phyloP scores from a whole-genome alignment of 2,113 vertebrate species.

The Pagrus major region DNA sequence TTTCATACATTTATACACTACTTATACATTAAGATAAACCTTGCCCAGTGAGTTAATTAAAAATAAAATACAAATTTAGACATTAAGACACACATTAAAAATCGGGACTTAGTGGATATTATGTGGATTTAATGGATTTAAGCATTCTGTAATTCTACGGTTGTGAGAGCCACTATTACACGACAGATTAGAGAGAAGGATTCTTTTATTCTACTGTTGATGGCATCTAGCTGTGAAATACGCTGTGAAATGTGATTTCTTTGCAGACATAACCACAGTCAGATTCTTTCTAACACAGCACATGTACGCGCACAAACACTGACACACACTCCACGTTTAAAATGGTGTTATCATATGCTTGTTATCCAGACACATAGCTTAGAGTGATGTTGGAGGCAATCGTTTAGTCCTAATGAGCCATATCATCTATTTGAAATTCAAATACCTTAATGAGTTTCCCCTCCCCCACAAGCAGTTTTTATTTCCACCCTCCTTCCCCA shows the following conservation, averaged over 20 bases:
- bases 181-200: slow-evolving; percentile 63
- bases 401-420: slow-evolving; percentile 84
- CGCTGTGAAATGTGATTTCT: slow-evolving; percentile 77
- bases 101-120: slow-evolving; percentile 28
- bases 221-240: slow-evolving; percentile 74
- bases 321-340: slow-evolving; percentile 73
- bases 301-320: slow-evolving; percentile 48
- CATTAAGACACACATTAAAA: slow-evolving; percentile 7
- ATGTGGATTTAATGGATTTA: slow-evolving; percentile 61
- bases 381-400: slow-evolving; percentile 83
- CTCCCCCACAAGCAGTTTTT: slow-evolving; percentile 51
- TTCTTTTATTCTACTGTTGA: slow-evolving; percentile 69
- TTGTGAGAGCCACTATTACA: slow-evolving; percentile 62
- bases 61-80: slow-evolving; percentile 21
- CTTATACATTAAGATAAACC: not conserved
- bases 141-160: slow-evolving; percentile 43
- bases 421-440: slow-evolving; percentile 85
- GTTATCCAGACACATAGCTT: slow-evolving; percentile 82
- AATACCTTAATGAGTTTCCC: slow-evolving; percentile 79
- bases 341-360: slow-evolving; percentile 83
- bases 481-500: slow-evolving; percentile 34
- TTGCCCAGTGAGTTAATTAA: not conserved
- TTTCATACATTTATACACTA: too few species aligned
- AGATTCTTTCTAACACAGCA: slow-evolving; percentile 54
- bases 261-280: slow-evolving; percentile 62